Conservation (phyloP, 2,888 invertebrate genomes). For the Lycophotia porphyrea region DNA sequence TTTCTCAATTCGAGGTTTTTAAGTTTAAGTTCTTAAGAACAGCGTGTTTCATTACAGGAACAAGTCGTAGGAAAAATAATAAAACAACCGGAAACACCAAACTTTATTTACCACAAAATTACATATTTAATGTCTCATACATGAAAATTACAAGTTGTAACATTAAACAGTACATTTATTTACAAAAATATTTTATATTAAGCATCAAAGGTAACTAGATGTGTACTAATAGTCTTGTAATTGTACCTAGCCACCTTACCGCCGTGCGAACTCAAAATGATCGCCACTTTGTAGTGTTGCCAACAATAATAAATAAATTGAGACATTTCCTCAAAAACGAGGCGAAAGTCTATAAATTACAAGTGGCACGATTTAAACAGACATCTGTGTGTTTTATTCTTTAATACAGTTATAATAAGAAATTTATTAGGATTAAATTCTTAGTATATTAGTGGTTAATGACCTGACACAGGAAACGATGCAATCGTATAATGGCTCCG, state of each 20-base stretch:
- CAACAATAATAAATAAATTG: conserved; percentile 53
- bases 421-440: conserved; percentile 55
- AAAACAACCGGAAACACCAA: conserved; percentile 57
- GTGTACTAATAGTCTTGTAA: conserved; percentile 56
- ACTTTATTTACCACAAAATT: conserved; percentile 57
- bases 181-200: conserved; percentile 36
- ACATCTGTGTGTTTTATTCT: conserved; percentile 34
- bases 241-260: conserved; percentile 47
- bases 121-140: conserved; percentile 1
- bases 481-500: conserved; percentile 45
- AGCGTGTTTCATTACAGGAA: conserved; percentile 13
- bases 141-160: conserved; percentile 38
- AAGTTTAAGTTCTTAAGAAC: neutral
- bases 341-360: conserved; percentile 37
- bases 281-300: conserved; percentile 53
- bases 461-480: conserved; percentile 57
- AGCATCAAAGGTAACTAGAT: conserved; percentile 64
- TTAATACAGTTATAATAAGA: conserved; percentile 31
- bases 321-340: conserved; percentile 51
- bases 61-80: conserved; percentile 32
- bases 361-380: conserved; percentile 19
- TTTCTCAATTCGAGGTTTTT: neutral
- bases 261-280: conserved; percentile 48
- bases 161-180: conserved; percentile 21
- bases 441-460: conserved; percentile 56